Percentiles rank a stretch among this genome's conserved stretches.
phyloP scores from a whole-genome alignment of 2,888 invertebrate genomes.

The Drosophila atripex region DNA sequence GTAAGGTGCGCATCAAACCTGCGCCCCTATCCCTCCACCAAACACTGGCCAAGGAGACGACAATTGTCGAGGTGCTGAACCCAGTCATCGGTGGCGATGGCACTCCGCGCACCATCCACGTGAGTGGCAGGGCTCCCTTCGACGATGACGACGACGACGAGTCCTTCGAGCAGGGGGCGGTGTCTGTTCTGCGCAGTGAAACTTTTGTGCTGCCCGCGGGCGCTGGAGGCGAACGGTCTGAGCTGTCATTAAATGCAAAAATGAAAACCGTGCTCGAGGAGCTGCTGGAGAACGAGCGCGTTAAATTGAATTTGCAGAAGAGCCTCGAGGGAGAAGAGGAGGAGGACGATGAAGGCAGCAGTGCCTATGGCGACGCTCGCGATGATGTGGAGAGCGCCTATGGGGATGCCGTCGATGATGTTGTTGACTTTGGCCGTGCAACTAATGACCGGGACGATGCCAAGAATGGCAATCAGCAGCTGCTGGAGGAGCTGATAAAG shows the following conservation, averaged over 20 bases:
- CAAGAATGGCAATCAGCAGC: slow-evolving; percentile 80
- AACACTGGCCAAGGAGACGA: slow-evolving; percentile 80
- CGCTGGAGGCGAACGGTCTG: slow-evolving; percentile 50
- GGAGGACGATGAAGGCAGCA: slow-evolving; percentile 55
- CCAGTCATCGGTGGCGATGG: slow-evolving; percentile 83
- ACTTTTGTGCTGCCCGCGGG: slow-evolving; percentile 73
- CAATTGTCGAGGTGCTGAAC: slow-evolving; percentile 84
- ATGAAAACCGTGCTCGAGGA: slow-evolving; percentile 84
- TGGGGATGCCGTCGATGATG: slow-evolving; percentile 69
- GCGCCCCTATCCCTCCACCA: slow-evolving; percentile 80
- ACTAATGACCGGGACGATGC: slow-evolving; percentile 56
- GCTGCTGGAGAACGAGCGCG: slow-evolving; percentile 83
- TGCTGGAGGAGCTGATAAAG: slow-evolving; percentile 77
- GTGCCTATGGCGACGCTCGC: slow-evolving; percentile 63
- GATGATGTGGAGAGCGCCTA: slow-evolving; percentile 70
- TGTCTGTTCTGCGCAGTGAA: slow-evolving; percentile 74
- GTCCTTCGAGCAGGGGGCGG: slow-evolving; percentile 53
- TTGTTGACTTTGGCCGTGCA: slow-evolving; percentile 66
- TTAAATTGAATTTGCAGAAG: slow-evolving; percentile 84
- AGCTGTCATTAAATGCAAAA: slow-evolving; percentile 84
- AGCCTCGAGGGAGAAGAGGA: slow-evolving; percentile 80
- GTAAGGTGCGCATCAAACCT: slow-evolving; percentile 76
- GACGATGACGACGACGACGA: slow-evolving; percentile 40
- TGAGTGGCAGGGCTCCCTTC: slow-evolving; percentile 78
- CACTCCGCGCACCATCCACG: slow-evolving; percentile 81